A percentile compares a stretch with the other conserved stretches of the same genome.
These are phyloP conservation scores for Forbesichthys agassizii DNA, from an alignment of 2,113 vertebrate species.

Conservation along the genomic window DNA sequence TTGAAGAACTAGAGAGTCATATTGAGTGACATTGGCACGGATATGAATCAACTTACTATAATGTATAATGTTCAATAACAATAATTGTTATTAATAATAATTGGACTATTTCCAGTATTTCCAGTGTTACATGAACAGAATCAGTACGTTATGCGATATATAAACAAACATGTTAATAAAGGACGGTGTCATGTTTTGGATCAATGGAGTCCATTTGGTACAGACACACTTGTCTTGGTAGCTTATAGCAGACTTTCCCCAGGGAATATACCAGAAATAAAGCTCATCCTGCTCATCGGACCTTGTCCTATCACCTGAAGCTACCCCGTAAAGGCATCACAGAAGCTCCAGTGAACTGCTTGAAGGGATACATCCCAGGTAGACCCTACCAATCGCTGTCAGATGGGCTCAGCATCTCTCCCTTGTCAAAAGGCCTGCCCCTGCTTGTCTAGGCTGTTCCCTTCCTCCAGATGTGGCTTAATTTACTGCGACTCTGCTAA, in stretches of 20 bases:
- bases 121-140: too few species aligned
- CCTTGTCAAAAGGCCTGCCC: conserved; percentile 79
- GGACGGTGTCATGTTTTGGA: too few species aligned
- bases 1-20: too few species aligned
- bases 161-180: too few species aligned
- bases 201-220: too few species aligned
- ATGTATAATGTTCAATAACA: too few species aligned
- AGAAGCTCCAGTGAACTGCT: conserved; percentile 20
- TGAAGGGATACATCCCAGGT: conserved; percentile 72
- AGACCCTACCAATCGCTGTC: conserved; percentile 84
- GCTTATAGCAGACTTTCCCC: conserved; percentile 71
- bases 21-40: too few species aligned
- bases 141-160: too few species aligned
- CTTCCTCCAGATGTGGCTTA: conserved; percentile 99
- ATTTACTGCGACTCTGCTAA: conserved; percentile 99
- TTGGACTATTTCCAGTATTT: too few species aligned
- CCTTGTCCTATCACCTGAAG: conserved; percentile 41
- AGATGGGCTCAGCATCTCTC: conserved; percentile 79
- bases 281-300: conserved; percentile 45
- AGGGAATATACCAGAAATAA: conserved; percentile 55
- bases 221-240: conserved; percentile 51
- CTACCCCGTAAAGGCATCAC: conserved; percentile 29
- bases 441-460: conserved; percentile 82
- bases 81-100: too few species aligned
- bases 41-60: too few species aligned